Base-by-base conservation (phyloP, 2,888 invertebrate species). In the Amphipyra tragopoginis region DNA sequence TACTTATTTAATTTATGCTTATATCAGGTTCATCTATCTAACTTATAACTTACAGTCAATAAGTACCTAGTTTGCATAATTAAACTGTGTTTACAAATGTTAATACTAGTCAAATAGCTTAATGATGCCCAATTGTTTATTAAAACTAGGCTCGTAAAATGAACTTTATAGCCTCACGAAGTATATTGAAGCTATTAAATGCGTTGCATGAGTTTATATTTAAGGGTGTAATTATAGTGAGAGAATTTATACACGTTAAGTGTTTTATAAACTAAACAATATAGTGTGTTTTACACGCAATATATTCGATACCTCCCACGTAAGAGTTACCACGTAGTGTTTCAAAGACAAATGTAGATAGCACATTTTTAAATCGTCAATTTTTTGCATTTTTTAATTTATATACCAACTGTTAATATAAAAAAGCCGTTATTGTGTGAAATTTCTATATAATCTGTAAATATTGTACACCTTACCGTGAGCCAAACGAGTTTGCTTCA, bases 91-190 rank as follows among this genome's bases (percentile, higher is more conserved):
- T 70, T 70, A 64, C 42, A 49, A 67, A 65, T 51, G 51, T 55
- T 58, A 39, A 57, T 58, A 57, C 59, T 55, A 70, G 52, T 63
- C 50, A 54, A 54, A 38, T 49, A 42, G 52, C 56, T 50, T 52
- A 62, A 67, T 74, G 68, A 57, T 50, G 34, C 53, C 47, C 56
- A 63, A 64, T 73, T 72, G 74, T 71, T 74, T 76, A 75, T 74
- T 52, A 69, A 61, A 71, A 62, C 67, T 53, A 60, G 40, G 66
- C 69, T 67, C 73, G 58, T 80, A 74, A 81, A 79, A 69, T 57
- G 8, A 61, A 58, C 34, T 72, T 77, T 81, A 79, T 70, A 42
- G 65, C 55, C 55, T 58, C 33, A 53, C 39, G 34, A 61, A 63
- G 65, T 58, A 75, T 65, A 72, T 54, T 53, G 11, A 15, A 54